Evolutionary conservation across 2,797 vertebrate genomes (phyloP).

Genomic region (Neostethus bicornis): DNA sequence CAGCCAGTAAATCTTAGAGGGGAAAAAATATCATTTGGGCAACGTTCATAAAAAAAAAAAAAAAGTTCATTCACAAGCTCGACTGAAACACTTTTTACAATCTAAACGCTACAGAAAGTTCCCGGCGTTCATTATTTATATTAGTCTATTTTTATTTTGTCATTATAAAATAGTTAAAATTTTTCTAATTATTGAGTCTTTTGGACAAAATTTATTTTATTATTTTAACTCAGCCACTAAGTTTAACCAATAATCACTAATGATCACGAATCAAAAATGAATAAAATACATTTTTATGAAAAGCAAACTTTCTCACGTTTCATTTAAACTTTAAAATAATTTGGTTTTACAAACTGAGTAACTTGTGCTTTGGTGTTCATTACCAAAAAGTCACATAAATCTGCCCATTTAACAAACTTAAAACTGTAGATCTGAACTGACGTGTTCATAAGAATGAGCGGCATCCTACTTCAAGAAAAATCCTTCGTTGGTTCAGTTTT

Average conservation of each 20-base stretch:
- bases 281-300: neutral
- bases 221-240: neutral
- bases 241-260: too few species aligned
- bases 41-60: slow-evolving; percentile 57
- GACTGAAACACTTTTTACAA: slow-evolving; percentile 15
- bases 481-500: neutral
- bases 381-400: too few species aligned
- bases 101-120: neutral
- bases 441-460: neutral
- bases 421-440: too few species aligned
- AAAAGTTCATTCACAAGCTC: slow-evolving; percentile 44
- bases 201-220: neutral
- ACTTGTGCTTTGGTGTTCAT: too few species aligned
- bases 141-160: neutral
- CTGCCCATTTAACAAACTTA: too few species aligned
- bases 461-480: neutral
- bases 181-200: too few species aligned
- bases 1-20: slow-evolving; percentile 80
- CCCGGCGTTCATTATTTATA: neutral
- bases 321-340: too few species aligned
- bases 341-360: too few species aligned
- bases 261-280: neutral
- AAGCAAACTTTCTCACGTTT: too few species aligned
- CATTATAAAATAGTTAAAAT: too few species aligned
- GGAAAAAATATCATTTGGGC: slow-evolving; percentile 54